Evolutionary conservation across 2,888 invertebrate genomes (phyloP).

Genomic region (Nematopogon swammerdamellus): DNA sequence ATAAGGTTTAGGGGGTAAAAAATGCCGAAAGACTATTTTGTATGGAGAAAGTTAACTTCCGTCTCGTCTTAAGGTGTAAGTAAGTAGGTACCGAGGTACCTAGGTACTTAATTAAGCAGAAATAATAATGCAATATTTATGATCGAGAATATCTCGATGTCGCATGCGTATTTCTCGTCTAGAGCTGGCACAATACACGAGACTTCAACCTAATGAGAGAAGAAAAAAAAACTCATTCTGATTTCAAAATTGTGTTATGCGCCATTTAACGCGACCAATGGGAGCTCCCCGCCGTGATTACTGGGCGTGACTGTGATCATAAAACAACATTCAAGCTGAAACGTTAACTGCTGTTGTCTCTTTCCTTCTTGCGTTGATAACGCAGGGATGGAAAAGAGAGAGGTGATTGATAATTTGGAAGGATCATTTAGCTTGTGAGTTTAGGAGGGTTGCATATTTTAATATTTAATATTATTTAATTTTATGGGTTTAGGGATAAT

Average conservation of each 20-base stretch:
- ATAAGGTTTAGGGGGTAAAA: too few relatives aligned
- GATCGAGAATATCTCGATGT: not conserved
- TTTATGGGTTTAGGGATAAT: slow-evolving; percentile 41
- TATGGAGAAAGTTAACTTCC: too few relatives aligned
- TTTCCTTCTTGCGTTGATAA: slow-evolving; percentile 11
- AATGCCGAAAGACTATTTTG: too few relatives aligned
- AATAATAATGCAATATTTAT: too few relatives aligned
- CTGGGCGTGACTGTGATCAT: slow-evolving; percentile 45
- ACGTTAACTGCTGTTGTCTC: too few relatives aligned
- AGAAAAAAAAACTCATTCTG: slow-evolving; percentile 25
- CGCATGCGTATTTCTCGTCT: not conserved
- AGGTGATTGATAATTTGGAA: slow-evolving; percentile 19
- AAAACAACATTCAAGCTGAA: slow-evolving; percentile 30
- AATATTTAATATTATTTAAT: slow-evolving; percentile 50
- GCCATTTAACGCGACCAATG: slow-evolving; percentile 39
- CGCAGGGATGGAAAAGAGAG: slow-evolving; percentile 11
- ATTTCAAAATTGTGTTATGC: slow-evolving; percentile 32
- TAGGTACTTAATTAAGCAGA: too few relatives aligned
- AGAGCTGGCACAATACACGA: not conserved
- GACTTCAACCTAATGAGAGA: not conserved
- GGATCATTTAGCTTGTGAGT: slow-evolving; percentile 18
- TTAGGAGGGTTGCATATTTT: slow-evolving; percentile 23
- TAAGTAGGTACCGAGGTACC: too few relatives aligned
- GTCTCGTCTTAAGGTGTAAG: too few relatives aligned
- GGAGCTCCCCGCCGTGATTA: slow-evolving; percentile 32